Base-by-base conservation (phyloP, 2,888 invertebrate genomes). In the Seira ritae region DNA sequence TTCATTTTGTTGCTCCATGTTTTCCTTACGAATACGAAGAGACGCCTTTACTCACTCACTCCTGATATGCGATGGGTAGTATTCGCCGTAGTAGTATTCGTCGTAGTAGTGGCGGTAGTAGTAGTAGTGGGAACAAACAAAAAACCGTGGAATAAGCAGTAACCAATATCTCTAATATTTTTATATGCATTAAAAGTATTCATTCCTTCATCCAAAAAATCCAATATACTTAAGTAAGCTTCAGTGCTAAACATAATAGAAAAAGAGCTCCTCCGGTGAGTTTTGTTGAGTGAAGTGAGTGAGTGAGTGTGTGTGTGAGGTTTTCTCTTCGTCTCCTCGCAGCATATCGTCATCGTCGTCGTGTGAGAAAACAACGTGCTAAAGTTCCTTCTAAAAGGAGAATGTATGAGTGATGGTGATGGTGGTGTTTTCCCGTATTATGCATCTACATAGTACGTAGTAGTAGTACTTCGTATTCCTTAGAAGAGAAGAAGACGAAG, bases 81-180 rank as follows among this genome's bases (percentile, higher is more conserved):
- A 31, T 2, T 31, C 2, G 31, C 8, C 31, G 31, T 31, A 2
- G 31, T 31, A 31, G 31, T n/a, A n/a, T n/a, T 8, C 8, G 3
- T 31, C 31, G 31, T 31, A 31, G 31, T 31, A 31, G 2, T 31
- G 3, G 3, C 8, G 3, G 31, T 31, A 31, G 31, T 31, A 31
- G 31, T 4, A 31, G 31, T n/a, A n/a, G n/a, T 42, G 12, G 55
- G 55, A 17, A 17, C 55, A 55, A 55, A 55, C 55, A 12, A 55
- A 55, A 55, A 55, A 55, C 6, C 55, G 55, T 12, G 17, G 66
- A 55, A 71, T 62, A 24, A 71, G 72, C 65, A 68, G 80, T 67
- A 71, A 80, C 80, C 80, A 80, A 80, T 80, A 80, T 80, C 80
- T 80, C 55, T 73, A 73, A 74, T 80, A 74, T 80, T 80, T 72